A percentile compares a stretch with the other conserved stretches of the same genome.
phyloP scores from a whole-genome alignment of 2,797 vertebrate genomes.

The Lerista edwardsae region DNA sequence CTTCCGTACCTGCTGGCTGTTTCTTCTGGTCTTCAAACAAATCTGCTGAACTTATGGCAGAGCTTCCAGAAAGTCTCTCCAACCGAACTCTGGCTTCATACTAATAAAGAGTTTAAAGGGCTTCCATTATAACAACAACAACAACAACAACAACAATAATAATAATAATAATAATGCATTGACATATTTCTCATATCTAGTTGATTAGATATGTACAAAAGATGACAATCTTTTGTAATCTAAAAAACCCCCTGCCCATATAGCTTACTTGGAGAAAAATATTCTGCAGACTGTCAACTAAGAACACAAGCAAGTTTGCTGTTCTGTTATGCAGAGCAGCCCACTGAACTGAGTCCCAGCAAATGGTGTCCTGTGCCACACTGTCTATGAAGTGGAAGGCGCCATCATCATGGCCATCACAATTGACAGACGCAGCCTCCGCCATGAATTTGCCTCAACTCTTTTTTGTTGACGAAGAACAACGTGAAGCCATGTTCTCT shows the following conservation, averaged over 20 bases:
- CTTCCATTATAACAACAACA: background rate
- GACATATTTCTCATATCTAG: background rate
- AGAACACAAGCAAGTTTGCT: no score
- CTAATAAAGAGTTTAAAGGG: slow-evolving; percentile 69
- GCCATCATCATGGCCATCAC: no score
- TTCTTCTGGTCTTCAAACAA: slow-evolving; percentile 93
- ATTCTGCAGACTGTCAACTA: background rate
- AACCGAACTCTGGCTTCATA: slow-evolving; percentile 89
- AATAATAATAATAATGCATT: background rate
- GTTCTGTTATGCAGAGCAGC: no score
- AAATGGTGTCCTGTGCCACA: no score
- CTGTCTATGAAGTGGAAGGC: no score
- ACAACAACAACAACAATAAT: no score
- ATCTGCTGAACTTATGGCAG: slow-evolving; percentile 92
- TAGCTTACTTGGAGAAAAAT: background rate
- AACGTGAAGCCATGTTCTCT: no score
- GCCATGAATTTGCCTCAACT: no score
- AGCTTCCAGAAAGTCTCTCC: slow-evolving; percentile 86
- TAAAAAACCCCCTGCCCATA: background rate
- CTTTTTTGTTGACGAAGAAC: no score
- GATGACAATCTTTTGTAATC: no score
- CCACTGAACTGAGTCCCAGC: no score
- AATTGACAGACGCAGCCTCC: no score
- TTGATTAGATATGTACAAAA: background rate
- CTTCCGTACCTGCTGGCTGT: slow-evolving; percentile 76